Base-by-base conservation (phyloP, 2,888 invertebrate genomes). In the Chalcis sispes region DNA sequence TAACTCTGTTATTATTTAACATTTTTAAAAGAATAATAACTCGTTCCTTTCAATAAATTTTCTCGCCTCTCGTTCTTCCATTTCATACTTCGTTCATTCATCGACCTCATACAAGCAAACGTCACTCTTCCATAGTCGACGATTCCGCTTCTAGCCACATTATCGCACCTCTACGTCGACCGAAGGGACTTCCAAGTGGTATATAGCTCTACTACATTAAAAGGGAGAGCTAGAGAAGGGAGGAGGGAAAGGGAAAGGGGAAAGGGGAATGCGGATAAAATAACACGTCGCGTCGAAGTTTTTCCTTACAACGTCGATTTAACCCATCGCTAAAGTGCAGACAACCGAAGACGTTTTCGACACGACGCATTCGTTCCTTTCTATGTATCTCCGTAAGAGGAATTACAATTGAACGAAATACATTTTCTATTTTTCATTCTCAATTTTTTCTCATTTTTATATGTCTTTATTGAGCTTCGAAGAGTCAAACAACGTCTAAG, bases 401-500 rank as follows among this genome's bases (percentile, higher is more conserved):
- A 27, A 10, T 15, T 27, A 25, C 64, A 32, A 65, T 67, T 29
- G 48, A 61, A 40, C 71, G 29, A 29, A 42, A 40, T 52, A 46
- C 42, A 71, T 25, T 52, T 71, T 46, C 36, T 36, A 7, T 36
- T 36, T 7, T 36, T 36, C 10, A 36, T 36, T 36, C 10, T 36
- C 10, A 4, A 10, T 10, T 56, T 7, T 58, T 15, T 13, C 18
- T 0, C 7, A 8, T 42, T 4, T 32, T 58, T 25, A 18, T 42
- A 8, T 5, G n/a, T 32, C 20, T 20, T 65, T 65, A 15, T 7
- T 20, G 25, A 25, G 70, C 32, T 29, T 4, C 48, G n/a, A 59
- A 69, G 10, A 36, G 20, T 48, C 46, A 59, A 70, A 70, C 50
- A 61, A 62, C 23, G 50, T n/a, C 70, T 70, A 50, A 70, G 48